Conservation (phyloP, 2,113 vertebrate genomes). For the Empidonax alnorum region DNA sequence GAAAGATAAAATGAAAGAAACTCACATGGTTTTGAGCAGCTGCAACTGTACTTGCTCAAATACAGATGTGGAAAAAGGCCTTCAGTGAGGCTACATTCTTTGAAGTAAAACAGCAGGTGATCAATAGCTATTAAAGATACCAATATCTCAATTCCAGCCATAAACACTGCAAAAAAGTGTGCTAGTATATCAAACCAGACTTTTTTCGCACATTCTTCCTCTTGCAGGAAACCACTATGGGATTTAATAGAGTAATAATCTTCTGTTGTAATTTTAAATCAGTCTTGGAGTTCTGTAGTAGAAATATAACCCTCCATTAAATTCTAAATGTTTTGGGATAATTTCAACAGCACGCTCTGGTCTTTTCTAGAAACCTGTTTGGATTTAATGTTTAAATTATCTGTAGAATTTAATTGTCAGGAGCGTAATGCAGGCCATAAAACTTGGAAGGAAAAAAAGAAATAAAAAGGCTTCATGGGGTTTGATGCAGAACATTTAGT, state of each 20-base stretch:
- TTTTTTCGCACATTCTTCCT: neutral
- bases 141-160: neutral
- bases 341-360: neutral
- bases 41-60: neutral
- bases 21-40: neutral
- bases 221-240: neutral
- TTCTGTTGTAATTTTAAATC: conserved; percentile 23
- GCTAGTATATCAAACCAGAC: neutral
- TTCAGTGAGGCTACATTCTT: neutral
- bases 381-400: neutral
- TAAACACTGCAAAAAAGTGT: neutral
- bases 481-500: neutral
- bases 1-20: neutral
- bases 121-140: conserved; percentile 27
- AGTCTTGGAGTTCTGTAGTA: neutral
- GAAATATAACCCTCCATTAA: conserved; percentile 28
- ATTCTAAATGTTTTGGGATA: neutral
- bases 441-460: neutral
- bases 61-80: neutral
- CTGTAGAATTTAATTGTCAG: neutral
- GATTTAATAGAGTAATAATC: neutral
- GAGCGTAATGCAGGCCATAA: neutral
- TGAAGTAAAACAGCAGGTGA: conserved; percentile 15
- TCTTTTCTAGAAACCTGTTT: conserved; percentile 10
- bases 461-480: neutral